Evolutionary conservation across 2,888 invertebrate genomes (phyloP).

Genomic region (Phasia obesa): DNA sequence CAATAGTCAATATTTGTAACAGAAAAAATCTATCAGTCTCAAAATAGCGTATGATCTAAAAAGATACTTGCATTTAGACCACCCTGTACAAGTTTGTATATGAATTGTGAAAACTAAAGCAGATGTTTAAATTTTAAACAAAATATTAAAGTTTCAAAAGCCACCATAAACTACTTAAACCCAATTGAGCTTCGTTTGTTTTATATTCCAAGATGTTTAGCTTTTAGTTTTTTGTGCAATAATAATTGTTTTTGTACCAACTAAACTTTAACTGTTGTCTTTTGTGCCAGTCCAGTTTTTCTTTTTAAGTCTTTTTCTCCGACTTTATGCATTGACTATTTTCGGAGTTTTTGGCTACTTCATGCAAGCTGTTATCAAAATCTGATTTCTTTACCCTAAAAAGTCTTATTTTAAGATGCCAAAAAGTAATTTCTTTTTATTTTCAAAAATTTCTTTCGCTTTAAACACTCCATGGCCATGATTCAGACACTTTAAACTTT

Average conservation of each 20-base stretch:
- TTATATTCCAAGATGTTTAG: not conserved
- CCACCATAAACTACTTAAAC: not conserved
- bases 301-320: not conserved
- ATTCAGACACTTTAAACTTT: conserved; percentile 54
- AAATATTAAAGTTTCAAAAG: conserved; percentile 28
- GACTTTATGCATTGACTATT: conserved; percentile 9
- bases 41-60: no score
- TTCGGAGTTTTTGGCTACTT: conserved; percentile 35
- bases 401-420: conserved; percentile 61
- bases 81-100: not conserved
- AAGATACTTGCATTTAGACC: no score
- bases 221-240: conserved; percentile 12
- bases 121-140: conserved; percentile 44
- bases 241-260: conserved; percentile 33
- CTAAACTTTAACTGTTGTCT: conserved; percentile 5
- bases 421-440: conserved; percentile 42
- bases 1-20: no score
- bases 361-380: conserved; percentile 47
- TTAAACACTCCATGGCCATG: conserved; percentile 23
- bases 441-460: not conserved
- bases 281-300: not conserved
- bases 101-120: conserved; percentile 24
- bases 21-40: no score
- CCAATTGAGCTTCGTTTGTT: not conserved
- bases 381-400: conserved; percentile 53